Evolutionary conservation across 2,888 invertebrate species (phyloP), one percentile per base, ranked within the genome.

Genomic region (Parelbella ahira): DNA sequence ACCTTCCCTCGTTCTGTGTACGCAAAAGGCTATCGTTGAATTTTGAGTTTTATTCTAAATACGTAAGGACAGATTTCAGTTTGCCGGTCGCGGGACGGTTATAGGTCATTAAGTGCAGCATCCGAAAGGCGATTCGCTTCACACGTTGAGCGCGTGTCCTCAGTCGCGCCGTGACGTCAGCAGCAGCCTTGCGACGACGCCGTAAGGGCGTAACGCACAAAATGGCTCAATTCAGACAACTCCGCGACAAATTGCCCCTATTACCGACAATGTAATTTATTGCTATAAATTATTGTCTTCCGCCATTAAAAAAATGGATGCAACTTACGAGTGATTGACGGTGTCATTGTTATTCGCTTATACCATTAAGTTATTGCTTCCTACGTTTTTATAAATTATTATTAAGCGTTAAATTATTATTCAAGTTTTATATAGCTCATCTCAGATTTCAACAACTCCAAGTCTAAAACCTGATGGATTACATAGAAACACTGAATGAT

Each of bases 201-300:
- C 48, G 51, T 60, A 56, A 59, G 57, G 58, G 59, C 60, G 54
- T 56, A 58, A 53, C 60, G 54, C 55, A 60, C 68, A 62, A 69
- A 72, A 70, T 60, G 60, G 58, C 68, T 65, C 66, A 63, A 74
- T 70, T 72, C 68, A 72, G 60, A 67, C 66, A 60, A 65, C 59
- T 58, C 54, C 50, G 54, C 54, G 56, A 52, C 60, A 62, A 67
- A 62, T 64, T 61, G 54, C 43, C 51, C 54, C 58, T 47, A 60
- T 60, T 58, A 56, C 52, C 24, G 37, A 44, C 53, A 33, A 37
- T 41, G 43, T 53, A 47, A 51, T 51, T 53, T 47, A 49, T 46
- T 49, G 54, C 50, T 54, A 44, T 47, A 49, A 48, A 45, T 42
- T 15, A 27, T 29, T 37, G 37, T 36, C 4, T 32, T 19, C 52